Percentiles rank a stretch among this genome's conserved stretches.
These are phyloP conservation scores for Philopedon plagiatum DNA, from an alignment of 2,888 invertebrate species.

Conservation along the genomic window DNA sequence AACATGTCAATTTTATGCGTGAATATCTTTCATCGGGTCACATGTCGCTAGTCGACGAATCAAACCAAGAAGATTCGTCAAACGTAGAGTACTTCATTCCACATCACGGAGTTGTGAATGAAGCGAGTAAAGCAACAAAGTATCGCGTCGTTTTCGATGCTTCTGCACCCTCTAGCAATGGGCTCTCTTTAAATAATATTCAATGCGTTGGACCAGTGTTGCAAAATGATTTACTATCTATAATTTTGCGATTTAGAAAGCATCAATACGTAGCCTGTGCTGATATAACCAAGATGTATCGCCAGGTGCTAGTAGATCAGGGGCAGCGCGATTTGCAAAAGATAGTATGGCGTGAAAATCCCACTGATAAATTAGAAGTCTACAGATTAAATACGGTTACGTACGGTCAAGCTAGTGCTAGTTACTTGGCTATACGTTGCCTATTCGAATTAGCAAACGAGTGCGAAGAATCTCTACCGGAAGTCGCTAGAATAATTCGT, in stretches of 20 bases:
- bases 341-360: constrained; percentile 12
- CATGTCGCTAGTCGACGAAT: neutral
- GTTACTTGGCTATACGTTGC: constrained; percentile 23
- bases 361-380: neutral
- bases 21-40: neutral
- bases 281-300: constrained; percentile 17
- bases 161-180: too few species aligned
- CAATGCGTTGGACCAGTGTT: constrained; percentile 22
- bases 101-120: neutral
- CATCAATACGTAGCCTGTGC: constrained; percentile 4
- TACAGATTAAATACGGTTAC: constrained; percentile 24
- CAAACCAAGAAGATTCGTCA: neutral
- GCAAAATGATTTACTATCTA: constrained; percentile 19
- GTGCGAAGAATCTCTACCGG: constrained; percentile 31
- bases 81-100: neutral
- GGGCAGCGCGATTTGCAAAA: constrained; percentile 8
- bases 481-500: constrained; percentile 27
- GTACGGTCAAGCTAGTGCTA: constrained; percentile 17
- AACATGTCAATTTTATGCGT: neutral
- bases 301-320: constrained; percentile 14
- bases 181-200: neutral
- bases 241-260: constrained; percentile 17
- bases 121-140: too few species aligned
- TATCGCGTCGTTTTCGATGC: too few species aligned
- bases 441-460: constrained; percentile 25